A percentile compares a stretch with the other conserved stretches of the same genome.
Conservation (phyloP, 2,113 vertebrate species). For the Melospiza melodia region DNA sequence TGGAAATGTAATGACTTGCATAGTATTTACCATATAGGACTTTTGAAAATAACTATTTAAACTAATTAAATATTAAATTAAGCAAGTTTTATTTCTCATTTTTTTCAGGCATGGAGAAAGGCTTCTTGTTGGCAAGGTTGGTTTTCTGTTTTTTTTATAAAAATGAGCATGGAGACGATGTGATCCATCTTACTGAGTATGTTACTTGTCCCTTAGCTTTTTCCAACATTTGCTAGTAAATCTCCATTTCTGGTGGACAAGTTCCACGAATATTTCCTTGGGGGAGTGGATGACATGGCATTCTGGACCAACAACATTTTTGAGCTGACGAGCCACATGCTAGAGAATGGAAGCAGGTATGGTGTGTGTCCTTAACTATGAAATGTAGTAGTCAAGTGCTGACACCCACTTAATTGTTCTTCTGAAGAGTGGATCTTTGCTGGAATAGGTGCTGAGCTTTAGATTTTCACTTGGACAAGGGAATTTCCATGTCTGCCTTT, state of each 20-base stretch:
- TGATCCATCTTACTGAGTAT: not conserved
- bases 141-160: not conserved
- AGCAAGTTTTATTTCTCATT: not conserved
- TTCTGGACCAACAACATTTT: constrained; percentile 80
- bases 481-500: not conserved
- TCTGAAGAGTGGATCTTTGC: not conserved
- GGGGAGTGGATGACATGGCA: constrained; percentile 80
- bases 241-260: constrained; percentile 80
- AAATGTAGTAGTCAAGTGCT: not conserved
- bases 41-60: not conserved
- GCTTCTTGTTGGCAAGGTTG: constrained; percentile 74
- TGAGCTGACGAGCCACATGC: constrained; percentile 68
- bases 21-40: not conserved
- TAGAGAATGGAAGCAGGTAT: constrained; percentile 78
- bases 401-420: not conserved
- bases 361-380: not conserved
- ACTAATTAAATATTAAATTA: not conserved
- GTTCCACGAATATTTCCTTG: constrained; percentile 82
- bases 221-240: constrained; percentile 70
- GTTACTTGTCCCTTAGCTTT: constrained; percentile 64
- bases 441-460: not conserved
- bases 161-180: not conserved
- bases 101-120: constrained; percentile 75
- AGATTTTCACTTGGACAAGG: not conserved
- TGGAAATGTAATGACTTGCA: not conserved